These are phyloP conservation scores for Scopus umbretta DNA, from an alignment of 2,113 vertebrate species.

Conservation along the genomic window DNA sequence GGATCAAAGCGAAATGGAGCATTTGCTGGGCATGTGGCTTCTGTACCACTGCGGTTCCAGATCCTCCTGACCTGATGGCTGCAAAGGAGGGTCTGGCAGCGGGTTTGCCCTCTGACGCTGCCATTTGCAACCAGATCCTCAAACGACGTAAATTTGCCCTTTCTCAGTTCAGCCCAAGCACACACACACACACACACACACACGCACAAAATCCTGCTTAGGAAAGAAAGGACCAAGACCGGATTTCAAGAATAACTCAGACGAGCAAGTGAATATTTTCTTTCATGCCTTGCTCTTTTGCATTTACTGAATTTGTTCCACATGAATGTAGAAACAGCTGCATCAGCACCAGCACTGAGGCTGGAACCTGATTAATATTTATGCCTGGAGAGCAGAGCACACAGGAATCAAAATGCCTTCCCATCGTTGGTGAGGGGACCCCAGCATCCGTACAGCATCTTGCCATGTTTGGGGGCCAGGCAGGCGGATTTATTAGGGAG, in stretches of 20 bases:
- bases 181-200: background rate
- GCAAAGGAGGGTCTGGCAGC: background rate
- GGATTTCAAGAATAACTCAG: slow-evolving; percentile 8
- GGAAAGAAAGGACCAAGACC: background rate
- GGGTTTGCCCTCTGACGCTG: background rate
- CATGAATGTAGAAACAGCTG: slow-evolving; percentile 51
- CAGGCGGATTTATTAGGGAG: background rate
- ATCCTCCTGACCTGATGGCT: background rate
- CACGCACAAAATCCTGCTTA: background rate
- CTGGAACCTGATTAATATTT: slow-evolving; percentile 52
- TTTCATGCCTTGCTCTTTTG: slow-evolving; percentile 34
- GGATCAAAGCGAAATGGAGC: background rate
- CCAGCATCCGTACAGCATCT: background rate
- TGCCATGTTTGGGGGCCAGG: background rate
- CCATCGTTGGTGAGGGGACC: background rate
- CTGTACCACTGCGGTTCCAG: background rate
- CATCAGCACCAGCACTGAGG: slow-evolving; percentile 17
- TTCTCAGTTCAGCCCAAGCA: background rate
- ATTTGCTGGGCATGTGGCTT: background rate
- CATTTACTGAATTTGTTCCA: slow-evolving; percentile 51
- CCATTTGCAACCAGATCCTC: background rate
- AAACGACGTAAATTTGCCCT: background rate
- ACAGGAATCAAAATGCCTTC: background rate
- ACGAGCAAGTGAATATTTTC: slow-evolving; percentile 4
- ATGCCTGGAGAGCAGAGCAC: background rate